Evolutionary conservation across 2,797 vertebrate species (phyloP).

Genomic region (Merluccius polli): DNA sequence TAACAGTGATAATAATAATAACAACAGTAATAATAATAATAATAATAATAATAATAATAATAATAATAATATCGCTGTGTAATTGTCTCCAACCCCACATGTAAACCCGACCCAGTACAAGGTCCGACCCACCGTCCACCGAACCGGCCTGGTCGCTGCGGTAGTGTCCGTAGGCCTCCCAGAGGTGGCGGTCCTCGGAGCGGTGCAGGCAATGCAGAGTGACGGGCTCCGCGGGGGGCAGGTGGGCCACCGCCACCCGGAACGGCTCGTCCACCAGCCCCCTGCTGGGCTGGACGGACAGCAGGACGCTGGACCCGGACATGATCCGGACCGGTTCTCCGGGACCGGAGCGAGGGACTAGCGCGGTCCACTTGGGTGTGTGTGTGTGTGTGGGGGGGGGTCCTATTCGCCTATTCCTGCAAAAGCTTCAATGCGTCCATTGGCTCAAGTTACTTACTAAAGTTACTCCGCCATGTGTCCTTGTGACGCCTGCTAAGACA

Average conservation of each 20-base stretch:
- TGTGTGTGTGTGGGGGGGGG: too few species aligned
- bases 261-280: not conserved
- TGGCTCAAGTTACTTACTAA: too few species aligned
- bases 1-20: too few species aligned
- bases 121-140: constrained; percentile 55
- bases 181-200: constrained; percentile 36
- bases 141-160: constrained; percentile 44
- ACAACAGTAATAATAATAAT: not conserved
- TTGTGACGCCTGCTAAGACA: too few species aligned
- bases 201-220: not conserved
- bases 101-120: too few species aligned
- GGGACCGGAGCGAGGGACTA: too few species aligned
- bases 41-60: not conserved
- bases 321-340: not conserved
- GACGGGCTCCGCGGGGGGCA: not conserved
- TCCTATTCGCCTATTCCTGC: too few species aligned
- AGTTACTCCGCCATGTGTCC: too few species aligned
- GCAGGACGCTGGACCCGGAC: not conserved
- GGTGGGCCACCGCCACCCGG: not conserved
- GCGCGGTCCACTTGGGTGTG: too few species aligned
- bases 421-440: too few species aligned
- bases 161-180: constrained; percentile 67
- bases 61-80: too few species aligned
- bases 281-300: not conserved
- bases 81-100: too few species aligned